phyloP scores from a whole-genome alignment of 2,888 invertebrate species.

The Notocelia uddmanniana region DNA sequence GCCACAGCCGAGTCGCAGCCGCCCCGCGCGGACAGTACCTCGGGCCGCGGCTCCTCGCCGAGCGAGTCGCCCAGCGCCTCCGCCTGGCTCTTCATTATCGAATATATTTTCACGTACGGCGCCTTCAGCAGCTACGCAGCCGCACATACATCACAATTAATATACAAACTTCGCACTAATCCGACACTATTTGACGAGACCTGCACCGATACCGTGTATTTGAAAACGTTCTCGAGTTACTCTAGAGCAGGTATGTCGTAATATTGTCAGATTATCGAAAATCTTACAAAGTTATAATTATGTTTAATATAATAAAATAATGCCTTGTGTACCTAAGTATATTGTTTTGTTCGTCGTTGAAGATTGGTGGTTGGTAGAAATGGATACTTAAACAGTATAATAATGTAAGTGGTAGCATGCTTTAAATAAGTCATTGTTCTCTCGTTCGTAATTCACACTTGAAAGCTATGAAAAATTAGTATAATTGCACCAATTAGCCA shows the following conservation, averaged over 20 bases:
- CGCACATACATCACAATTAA: conserved; percentile 57
- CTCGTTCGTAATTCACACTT: background rate
- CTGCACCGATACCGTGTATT: background rate
- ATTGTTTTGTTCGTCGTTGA: conserved; percentile 21
- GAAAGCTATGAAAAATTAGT: conserved; percentile 12
- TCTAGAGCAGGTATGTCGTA: conserved; percentile 5
- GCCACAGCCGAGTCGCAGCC: conserved; percentile 30
- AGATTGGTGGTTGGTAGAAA: conserved; percentile 1
- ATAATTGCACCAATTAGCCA: conserved; percentile 29
- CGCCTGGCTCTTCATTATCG: conserved; percentile 97
- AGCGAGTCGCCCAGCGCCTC: conserved; percentile 86
- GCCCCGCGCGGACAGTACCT: conserved; percentile 66
- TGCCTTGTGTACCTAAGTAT: conserved; percentile 29
- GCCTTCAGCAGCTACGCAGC: conserved; percentile 95
- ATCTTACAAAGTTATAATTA: conserved; percentile 12
- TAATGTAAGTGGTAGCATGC: background rate
- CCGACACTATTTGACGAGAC: conserved; percentile 35
- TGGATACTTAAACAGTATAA: conserved; percentile 10
- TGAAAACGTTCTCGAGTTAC: background rate
- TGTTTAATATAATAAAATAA: conserved; percentile 28
- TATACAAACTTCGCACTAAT: conserved; percentile 41
- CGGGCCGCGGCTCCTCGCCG: conserved; percentile 82
- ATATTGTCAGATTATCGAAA: conserved; percentile 33
- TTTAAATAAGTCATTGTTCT: background rate
- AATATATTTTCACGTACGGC: conserved; percentile 98